phyloP scores from a whole-genome alignment of 1,140 invertebrate genomes.

The Apis dorsata region DNA sequence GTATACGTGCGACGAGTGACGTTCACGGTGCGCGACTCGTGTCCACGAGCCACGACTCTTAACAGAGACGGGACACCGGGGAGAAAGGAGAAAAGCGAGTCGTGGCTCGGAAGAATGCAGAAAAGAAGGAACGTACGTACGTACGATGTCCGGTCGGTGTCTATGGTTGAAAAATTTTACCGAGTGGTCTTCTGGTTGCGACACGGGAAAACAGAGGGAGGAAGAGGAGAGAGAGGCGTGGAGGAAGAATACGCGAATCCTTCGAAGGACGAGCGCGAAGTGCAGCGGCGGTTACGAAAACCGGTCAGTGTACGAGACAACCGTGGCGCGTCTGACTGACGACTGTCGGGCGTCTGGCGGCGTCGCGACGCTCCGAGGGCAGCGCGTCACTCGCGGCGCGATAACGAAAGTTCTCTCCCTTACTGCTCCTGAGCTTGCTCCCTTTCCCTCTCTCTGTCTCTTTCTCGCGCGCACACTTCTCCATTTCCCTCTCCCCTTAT shows the following conservation, averaged over 20 bases:
- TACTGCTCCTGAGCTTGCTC: constrained; percentile 39
- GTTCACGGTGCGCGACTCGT: constrained; percentile 52
- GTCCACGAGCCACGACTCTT: constrained; percentile 28
- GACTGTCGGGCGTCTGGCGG: constrained; percentile 66
- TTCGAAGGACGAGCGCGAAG: constrained; percentile 52
- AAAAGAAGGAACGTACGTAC: constrained; percentile 3
- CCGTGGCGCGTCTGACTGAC: constrained; percentile 66
- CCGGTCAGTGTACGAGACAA: constrained; percentile 50
- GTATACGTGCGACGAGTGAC: constrained; percentile 63
- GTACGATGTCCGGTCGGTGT: neutral
- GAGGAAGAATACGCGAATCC: constrained; percentile 22
- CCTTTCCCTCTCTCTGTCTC: constrained; percentile 20
- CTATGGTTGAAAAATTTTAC: no score
- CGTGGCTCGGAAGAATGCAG: constrained; percentile 31
- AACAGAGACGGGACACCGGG: constrained; percentile 35
- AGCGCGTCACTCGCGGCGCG: constrained; percentile 59
- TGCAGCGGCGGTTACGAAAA: constrained; percentile 19
- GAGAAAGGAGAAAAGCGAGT: constrained; percentile 42
- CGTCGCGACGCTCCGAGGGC: constrained; percentile 63
- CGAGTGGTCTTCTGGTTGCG: neutral
- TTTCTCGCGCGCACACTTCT: constrained; percentile 26
- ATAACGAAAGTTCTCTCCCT: constrained; percentile 54
- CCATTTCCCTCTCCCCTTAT: constrained; percentile 11
- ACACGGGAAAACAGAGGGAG: constrained; percentile 18
- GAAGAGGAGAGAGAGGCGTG: neutral